These are phyloP conservation scores for Tachuris rubrigastra DNA, from an alignment of 2,113 vertebrate genomes.

Conservation along the genomic window DNA sequence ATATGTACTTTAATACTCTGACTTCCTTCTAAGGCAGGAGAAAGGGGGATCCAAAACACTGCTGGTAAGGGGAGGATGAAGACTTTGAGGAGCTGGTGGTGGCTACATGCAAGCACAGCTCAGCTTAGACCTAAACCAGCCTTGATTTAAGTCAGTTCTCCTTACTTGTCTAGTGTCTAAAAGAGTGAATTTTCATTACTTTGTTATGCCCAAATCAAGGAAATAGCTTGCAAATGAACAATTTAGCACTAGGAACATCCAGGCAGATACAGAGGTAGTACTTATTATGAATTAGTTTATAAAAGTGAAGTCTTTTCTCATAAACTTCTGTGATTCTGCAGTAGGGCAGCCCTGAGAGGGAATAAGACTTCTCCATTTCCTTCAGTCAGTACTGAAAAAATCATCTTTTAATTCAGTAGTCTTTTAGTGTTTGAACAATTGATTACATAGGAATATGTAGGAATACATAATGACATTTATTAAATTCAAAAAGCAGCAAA, in stretches of 20 bases:
- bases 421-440: not conserved
- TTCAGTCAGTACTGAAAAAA: not conserved
- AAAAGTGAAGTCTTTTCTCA: not conserved
- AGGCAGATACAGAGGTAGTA: not conserved
- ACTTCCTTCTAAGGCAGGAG: not conserved
- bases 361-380: not conserved
- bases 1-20: not conserved
- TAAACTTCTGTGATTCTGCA: not conserved
- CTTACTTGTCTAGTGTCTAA: not conserved
- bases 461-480: not conserved
- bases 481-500: not conserved
- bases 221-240: not conserved
- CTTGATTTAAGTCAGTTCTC: not conserved
- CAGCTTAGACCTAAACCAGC: not conserved
- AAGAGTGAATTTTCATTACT: not conserved
- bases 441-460: not conserved
- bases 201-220: not conserved
- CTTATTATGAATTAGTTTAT: not conserved
- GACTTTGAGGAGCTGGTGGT: not conserved
- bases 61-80: rapidly evolving
- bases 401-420: slow-evolving; percentile 8
- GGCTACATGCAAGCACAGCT: not conserved
- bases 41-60: not conserved
- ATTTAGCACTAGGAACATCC: not conserved
- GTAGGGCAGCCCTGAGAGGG: rapidly evolving